Conservation (phyloP, 2,888 invertebrate genomes). For the Drosophila vallismaia region DNA sequence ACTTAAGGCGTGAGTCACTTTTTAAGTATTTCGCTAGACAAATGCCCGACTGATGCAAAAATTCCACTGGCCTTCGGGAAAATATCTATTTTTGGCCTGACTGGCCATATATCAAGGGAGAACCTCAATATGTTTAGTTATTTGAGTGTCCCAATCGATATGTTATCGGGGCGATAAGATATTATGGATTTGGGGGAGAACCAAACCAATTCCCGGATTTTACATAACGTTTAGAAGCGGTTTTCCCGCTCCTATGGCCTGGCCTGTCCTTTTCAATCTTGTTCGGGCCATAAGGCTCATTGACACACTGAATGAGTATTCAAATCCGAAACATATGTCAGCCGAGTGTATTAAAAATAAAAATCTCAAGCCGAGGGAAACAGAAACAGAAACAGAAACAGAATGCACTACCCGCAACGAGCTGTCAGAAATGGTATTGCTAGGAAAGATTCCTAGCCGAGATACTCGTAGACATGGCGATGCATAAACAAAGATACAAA, state of each 20-base stretch:
- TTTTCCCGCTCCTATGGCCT: background rate
- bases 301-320: slow-evolving; percentile 68
- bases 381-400: background rate
- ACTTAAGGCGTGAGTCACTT: slow-evolving; percentile 13
- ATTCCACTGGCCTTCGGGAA: slow-evolving; percentile 13
- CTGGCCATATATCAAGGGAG: background rate
- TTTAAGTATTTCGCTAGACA: slow-evolving; percentile 6
- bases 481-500: slow-evolving; percentile 64
- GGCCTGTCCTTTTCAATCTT: background rate
- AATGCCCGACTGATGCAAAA: slow-evolving; percentile 5
- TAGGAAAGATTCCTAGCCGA: too few species aligned
- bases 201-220: slow-evolving; percentile 7
- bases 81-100: background rate
- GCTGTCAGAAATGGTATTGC: slow-evolving; percentile 14
- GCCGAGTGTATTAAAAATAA: slow-evolving; percentile 58
- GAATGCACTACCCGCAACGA: slow-evolving; percentile 8
- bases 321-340: slow-evolving; percentile 65
- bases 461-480: background rate
- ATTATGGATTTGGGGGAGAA: background rate
- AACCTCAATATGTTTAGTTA: slow-evolving; percentile 6
- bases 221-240: too few species aligned
- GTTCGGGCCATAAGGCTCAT: slow-evolving; percentile 41
- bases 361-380: slow-evolving; percentile 15
- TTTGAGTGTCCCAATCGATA: slow-evolving; percentile 3
- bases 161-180: slow-evolving; percentile 10